Conservation (phyloP, 2,888 invertebrate genomes). For the Eupeodes luniger region DNA sequence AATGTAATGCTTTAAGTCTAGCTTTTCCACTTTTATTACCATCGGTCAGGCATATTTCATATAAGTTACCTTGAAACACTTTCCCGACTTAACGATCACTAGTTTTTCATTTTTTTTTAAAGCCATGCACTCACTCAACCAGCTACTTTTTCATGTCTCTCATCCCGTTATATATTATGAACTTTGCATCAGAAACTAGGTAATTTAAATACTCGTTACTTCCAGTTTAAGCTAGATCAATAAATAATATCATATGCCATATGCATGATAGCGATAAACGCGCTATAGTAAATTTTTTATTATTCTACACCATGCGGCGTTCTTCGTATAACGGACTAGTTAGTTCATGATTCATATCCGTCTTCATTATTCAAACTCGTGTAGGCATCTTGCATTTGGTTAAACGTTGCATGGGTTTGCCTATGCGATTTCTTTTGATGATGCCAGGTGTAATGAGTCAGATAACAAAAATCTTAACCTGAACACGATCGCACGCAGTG, state of each 20-base stretch:
- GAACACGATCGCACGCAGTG: not conserved
- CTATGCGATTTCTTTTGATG: not conserved
- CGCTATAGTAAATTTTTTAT: not conserved
- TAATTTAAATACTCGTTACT: not conserved
- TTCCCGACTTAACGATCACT: not conserved
- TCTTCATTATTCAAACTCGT: not conserved
- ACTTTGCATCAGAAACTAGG: not conserved
- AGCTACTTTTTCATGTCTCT: not conserved
- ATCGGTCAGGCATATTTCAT: not conserved
- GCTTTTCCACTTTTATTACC: not conserved
- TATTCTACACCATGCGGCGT: not conserved
- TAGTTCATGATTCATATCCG: slow-evolving; percentile 30
- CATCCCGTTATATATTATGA: not conserved
- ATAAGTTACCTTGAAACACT: not conserved
- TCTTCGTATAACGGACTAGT: slow-evolving; percentile 4
- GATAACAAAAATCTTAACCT: not conserved
- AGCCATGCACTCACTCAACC: not conserved
- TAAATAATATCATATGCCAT: not conserved
- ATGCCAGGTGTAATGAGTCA: slow-evolving; percentile 1
- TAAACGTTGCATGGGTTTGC: not conserved
- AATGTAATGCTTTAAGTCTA: no score
- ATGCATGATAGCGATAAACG: slow-evolving; percentile 6
- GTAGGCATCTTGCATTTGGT: not conserved
- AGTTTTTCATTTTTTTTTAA: not conserved
- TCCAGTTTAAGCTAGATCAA: slow-evolving; percentile 1